phyloP scores from a whole-genome alignment of 2,888 invertebrate species.

The Lymantria monacha region DNA sequence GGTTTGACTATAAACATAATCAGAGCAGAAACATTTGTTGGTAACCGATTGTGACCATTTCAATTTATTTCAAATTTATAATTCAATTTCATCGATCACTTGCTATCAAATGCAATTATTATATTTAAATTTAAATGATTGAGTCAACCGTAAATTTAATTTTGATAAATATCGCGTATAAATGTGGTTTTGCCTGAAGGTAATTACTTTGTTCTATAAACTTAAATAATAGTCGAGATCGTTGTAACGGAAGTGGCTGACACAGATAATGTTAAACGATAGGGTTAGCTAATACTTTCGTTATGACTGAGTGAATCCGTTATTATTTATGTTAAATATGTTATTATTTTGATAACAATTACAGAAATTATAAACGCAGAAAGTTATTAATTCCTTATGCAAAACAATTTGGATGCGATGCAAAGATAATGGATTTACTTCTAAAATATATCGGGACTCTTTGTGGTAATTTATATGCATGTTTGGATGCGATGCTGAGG shows the following conservation, averaged over 20 bases:
- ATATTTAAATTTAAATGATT: background rate
- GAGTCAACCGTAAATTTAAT: background rate
- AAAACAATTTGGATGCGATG: no score
- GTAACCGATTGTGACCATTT: no score
- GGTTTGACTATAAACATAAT: background rate
- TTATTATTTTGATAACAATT: no score
- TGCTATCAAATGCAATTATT: no score
- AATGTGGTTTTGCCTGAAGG: no score
- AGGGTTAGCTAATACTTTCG: conserved; percentile 21
- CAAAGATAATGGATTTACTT: no score
- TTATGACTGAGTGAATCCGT: conserved; percentile 15
- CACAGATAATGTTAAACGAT: conserved; percentile 25
- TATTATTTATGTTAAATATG: background rate
- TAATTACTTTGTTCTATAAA: conserved; percentile 16
- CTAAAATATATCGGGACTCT: no score
- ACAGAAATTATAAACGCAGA: no score
- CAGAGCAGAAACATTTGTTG: background rate
- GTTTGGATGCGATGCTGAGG: no score
- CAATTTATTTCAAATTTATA: conserved; percentile 25
- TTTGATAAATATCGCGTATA: no score
- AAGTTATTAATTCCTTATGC: no score
- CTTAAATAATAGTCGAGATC: conserved; percentile 24
- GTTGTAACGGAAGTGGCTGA: conserved; percentile 31
- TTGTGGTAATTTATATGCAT: no score
- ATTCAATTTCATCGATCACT: conserved; percentile 9